Evolutionary conservation across 2,113 vertebrate species (phyloP), one percentile per base, ranked within the genome.

Genomic region (Brachyistius frenatus): DNA sequence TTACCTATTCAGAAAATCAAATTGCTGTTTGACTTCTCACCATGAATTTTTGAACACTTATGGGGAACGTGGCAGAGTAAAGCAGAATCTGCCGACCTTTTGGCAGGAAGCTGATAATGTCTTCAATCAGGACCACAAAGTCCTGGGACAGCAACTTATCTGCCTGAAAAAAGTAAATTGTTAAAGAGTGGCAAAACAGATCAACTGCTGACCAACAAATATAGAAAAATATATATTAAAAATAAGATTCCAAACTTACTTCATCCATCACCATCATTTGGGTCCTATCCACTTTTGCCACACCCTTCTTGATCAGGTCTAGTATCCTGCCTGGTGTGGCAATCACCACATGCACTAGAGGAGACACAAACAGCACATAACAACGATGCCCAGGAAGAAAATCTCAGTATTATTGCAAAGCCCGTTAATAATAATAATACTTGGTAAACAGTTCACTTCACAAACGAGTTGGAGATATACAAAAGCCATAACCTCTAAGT

Each of bases 251-350:
- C 14, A 39, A 64, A 41, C 91, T 68, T 62, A 94, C 93, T 92
- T 94, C 93, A 73, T 94, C 93, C 93, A 94, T 94, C 75, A 94
- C 93, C 86, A 94, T 79, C 80, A 92, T 89, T 66, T 94, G 93
- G 55, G 81, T 74, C 60, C 64, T 88, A 77, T 90, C 87, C 76
- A 94, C 83, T 76, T 94, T 93, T 63, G 93, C 93, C 60, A 94
- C 80, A 31, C 92, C 92, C 80, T 94, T 94, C 75, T 92, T 94
- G 39, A 94, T 91, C 66, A 94, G 86, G 83, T 94, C 93, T 14
- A 94, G 84, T 73, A 94, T 91, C 73, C 93, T 91, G 67, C 93
- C 93, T 68, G 93, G 93, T 15, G 93, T 94, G 36, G 93, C 93
- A 14, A 93, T 92, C 63, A 94, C 86, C 71, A 93, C 92, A 80